Conservation (phyloP, 2,888 invertebrate species). For the Alviniconcha strummeri region DNA sequence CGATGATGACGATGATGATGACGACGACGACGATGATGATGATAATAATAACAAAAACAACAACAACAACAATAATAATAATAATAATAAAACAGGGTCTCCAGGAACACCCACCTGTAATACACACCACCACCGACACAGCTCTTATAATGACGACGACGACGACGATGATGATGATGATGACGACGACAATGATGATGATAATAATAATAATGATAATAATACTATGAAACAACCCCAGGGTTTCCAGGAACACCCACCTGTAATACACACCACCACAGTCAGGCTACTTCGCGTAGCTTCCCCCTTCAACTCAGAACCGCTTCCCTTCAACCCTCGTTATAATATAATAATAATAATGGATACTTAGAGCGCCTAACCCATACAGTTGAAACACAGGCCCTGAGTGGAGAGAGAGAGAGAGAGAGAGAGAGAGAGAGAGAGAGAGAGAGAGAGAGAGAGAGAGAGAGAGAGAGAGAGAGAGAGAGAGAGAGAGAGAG, state of each 20-base stretch:
- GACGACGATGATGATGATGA: too few relatives aligned
- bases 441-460: too few relatives aligned
- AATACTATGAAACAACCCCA: conserved; percentile 53
- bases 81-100: too few relatives aligned
- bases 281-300: not conserved
- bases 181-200: not conserved
- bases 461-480: not conserved
- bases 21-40: too few relatives aligned
- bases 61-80: too few relatives aligned
- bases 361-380: not conserved
- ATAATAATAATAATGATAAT: not conserved
- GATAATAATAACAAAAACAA: too few relatives aligned
- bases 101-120: conserved; percentile 64
- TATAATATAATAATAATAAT: too few relatives aligned
- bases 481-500: not conserved
- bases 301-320: too few relatives aligned
- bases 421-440: not conserved
- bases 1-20: too few relatives aligned
- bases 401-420: not conserved
- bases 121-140: not conserved
- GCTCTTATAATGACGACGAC: too few relatives aligned
- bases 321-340: too few relatives aligned
- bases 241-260: conserved; percentile 64
- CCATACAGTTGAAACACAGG: not conserved
- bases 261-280: conserved; percentile 41